Percentiles rank a stretch among this genome's conserved stretches.
Evolutionary conservation across 2,113 vertebrate species (phyloP).

Genomic region (Alces alces): DNA sequence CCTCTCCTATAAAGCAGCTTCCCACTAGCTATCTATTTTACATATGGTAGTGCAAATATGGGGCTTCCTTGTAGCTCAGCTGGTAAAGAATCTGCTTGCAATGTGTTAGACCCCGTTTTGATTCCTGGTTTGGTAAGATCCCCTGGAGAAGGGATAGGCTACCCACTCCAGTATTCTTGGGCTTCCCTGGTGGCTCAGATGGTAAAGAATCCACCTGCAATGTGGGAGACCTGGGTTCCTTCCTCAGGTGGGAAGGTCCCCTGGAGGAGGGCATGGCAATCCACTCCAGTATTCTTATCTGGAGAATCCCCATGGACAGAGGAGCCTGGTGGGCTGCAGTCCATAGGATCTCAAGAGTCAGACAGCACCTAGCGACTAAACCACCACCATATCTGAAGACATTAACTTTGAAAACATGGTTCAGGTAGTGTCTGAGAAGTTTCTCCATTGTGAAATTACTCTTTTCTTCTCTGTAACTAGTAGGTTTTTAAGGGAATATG

Average conservation of each 20-base stretch:
- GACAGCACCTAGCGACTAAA: neutral
- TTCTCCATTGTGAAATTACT: neutral
- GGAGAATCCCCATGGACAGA: neutral
- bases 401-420: neutral
- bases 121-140: neutral
- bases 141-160: neutral
- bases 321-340: neutral
- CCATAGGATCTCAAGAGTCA: neutral
- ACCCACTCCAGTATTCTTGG: neutral
- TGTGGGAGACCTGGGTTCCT: neutral
- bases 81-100: neutral
- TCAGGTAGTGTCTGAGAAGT: neutral
- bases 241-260: neutral
- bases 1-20: neutral
- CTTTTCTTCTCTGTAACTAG: neutral
- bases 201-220: neutral
- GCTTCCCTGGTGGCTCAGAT: neutral
- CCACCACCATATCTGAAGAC: neutral
- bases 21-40: neutral
- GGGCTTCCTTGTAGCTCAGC: neutral
- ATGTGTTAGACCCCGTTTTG: accelerated
- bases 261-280: neutral
- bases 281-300: neutral
- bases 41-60: neutral
- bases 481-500: neutral